Base-by-base conservation (phyloP, 2,888 invertebrate genomes). In the Parasteatoda lunata region DNA sequence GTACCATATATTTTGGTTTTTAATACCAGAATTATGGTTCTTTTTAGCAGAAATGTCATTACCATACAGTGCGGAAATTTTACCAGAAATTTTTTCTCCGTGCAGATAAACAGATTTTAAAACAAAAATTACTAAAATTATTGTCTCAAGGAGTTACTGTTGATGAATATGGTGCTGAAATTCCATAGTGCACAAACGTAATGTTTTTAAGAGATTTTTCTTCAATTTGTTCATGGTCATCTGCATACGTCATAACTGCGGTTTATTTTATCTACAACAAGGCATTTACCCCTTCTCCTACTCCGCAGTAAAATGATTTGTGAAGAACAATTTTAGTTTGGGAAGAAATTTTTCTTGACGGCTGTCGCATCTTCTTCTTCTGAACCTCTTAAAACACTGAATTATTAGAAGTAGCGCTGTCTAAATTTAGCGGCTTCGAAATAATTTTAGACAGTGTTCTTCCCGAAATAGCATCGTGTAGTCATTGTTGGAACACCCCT, bases 401-500 rank as follows among this genome's bases (percentile, higher is more conserved):
- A 73, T 80, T 80, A 80, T 80, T 80, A 80, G 80, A 54, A 72
- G 79, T 71, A 71, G 52, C 59, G n/a, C 15, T 72, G 30, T 69
- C 77, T 77, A 80, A 80, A 71, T 73, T 66, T 80, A 80, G 80
- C 66, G 8, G 47, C 59, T 72, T 51, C 72, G 72, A 72, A 80
- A 80, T 80, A 80, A 80, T 80, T 80, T 80, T 80, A 80, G 80
- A 72, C 80, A n/a, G 72, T 13, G 71, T 73, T 65, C 3, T 65
- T 9, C 80, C 47, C 47, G 52, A 72, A 80, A 80, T 80, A 80
- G 80, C 65, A 59, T 7, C 66, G 6, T 4, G 30, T 49, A 73
- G 49, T 80, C 80, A 80, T 80, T 80, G 80, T 80, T 73, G 72
- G 66, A 54, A 64, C 80, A 80, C 64, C 80, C 80, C 80, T 69